Evolutionary conservation across 1,140 invertebrate species (phyloP), one percentile per base, ranked within the genome.

Genomic region (Andrena cerasifolii): DNA sequence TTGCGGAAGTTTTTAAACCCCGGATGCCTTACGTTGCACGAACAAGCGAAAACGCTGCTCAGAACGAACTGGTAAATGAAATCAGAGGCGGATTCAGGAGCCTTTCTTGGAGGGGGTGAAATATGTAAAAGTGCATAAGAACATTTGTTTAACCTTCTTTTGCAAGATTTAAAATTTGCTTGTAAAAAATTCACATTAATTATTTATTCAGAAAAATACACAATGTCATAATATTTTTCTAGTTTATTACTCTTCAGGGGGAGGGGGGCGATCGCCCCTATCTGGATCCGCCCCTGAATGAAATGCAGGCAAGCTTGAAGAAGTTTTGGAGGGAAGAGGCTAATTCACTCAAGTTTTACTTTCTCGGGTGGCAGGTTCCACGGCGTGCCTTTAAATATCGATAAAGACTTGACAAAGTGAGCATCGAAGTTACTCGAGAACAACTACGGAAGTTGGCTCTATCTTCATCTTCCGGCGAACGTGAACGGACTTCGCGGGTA

Each of bases 321-420:
- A 61, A 77, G 58, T 70, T 77, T 70, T 24, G 75, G 40, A 31
- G n/a, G 56, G 26, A 56, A 49, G 75, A 53, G 33, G 80, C 66
- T 82, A 79, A 79, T 82, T 68, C 77, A 79, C 54, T 80, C 70
- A 47, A 79, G 77, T 67, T 82, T 79, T 74, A 82, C 61, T 82
- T 80, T 36, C 77, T 74, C 45, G 10, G 65, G 47, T 79, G 67
- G 76, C 66, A 54, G 58, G 21, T 36, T 36, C 31, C 24, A 47
- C 75, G 47, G 47, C 18, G 33, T 58, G 51, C 28, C 53, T 73
- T 79, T 78, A 79, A 79, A 70, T 79, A 76, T 78, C 76, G 62
- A 81, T 68, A 68, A 72, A 77, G 75, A 71, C 75, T 70, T 70
- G 66, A 77, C 75, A 77, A 77, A 80, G 61, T 74, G 70, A 78